Base-by-base conservation (phyloP, 2,888 invertebrate species). In the Lepetodrilus schrolli region DNA sequence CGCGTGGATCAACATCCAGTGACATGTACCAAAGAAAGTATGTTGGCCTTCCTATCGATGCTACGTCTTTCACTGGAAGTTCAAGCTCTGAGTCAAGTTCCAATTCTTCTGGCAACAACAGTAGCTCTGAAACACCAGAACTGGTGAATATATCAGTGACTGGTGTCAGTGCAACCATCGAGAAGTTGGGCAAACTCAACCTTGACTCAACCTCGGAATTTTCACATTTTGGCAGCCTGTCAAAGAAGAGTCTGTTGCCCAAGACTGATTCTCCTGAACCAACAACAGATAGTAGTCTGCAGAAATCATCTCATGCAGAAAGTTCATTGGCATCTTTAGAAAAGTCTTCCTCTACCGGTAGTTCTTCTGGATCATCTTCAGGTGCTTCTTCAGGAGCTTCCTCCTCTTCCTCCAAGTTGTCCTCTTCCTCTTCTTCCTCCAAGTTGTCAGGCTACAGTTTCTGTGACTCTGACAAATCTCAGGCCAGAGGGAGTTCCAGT, bases 261-360 rank as follows among this genome's bases (percentile, higher is more conserved):
- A 1, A n/a, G 26, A 4, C 58, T 17, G 17, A n/a, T 26, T 30
- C 30, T 30, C 13, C 48, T 26, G 36, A 34, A 20, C 34, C 34
- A 20, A 34, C 49, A 4, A 30, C 47, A 17, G 13, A 48, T 1
- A 23, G 49, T 8, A 20, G 20, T 17, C 34, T n/a, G 48, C 26
- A 30, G 20, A 34, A 20, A 17, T 30, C 30, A 4, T 36, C 49
- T 13, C 10, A 13, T 26, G 30, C 23, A 30, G 21, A 37, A 17
- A 66, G 66, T 37, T 30, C 68, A 21, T n/a, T n/a, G n/a, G n/a
- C n/a, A n/a, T n/a, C n/a, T n/a, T n/a, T n/a, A n/a, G n/a, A n/a
- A n/a, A n/a, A n/a, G n/a, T 51, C 75, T 20, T 72, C 75, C 13
- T 48, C 26, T 7, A 71, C 66, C 13, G 10, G 30, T 30, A 66